Evolutionary conservation across 1,140 invertebrate species (phyloP).

Genomic region (Magallana ariakensis): DNA sequence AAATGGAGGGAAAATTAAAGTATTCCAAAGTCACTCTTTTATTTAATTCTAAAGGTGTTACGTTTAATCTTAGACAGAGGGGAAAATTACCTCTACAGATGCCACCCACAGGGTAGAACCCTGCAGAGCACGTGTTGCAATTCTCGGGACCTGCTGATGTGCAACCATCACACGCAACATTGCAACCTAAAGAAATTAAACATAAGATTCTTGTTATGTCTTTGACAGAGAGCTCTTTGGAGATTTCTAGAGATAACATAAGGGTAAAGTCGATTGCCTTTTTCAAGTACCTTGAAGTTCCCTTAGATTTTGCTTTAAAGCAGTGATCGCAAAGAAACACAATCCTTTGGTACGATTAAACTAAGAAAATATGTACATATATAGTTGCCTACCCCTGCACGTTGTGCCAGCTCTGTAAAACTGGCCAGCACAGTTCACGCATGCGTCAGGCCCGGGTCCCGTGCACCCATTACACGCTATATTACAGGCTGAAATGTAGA

Average conservation of each 20-base stretch:
- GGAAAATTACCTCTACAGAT: conserved; percentile 46
- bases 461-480: conserved; percentile 47
- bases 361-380: background rate
- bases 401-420: conserved; percentile 18
- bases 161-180: conserved; percentile 38
- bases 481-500: conserved; percentile 45
- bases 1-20: background rate
- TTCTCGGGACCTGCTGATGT: conserved; percentile 42
- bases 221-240: background rate
- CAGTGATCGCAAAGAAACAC: no score
- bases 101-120: conserved; percentile 39
- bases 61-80: background rate
- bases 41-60: no score
- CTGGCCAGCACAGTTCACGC: conserved; percentile 44
- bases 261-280: background rate
- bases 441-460: conserved; percentile 44
- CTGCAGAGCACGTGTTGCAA: conserved; percentile 48
- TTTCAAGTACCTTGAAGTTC: background rate
- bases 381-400: conserved; percentile 42
- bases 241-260: background rate
- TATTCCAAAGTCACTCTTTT: no score
- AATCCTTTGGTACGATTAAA: no score
- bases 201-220: no score
- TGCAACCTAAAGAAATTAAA: conserved; percentile 2
- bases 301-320: no score